Base-by-base conservation (phyloP, 1,140 invertebrate genomes). In the Coenobita brevimanus region DNA sequence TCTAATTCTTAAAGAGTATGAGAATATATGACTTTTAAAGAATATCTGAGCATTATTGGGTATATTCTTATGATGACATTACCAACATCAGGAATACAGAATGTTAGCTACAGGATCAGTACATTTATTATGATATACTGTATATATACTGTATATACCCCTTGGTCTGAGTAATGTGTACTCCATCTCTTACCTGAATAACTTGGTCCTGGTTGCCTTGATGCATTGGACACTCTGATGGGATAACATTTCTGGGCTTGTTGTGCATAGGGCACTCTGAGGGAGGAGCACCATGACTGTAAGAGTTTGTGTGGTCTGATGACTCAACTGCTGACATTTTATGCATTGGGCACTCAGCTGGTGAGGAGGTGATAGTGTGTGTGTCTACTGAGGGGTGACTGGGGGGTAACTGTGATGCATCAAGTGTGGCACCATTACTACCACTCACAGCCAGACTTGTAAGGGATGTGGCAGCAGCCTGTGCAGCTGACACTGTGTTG, bases 401-500 rank as follows among this genome's bases (percentile, higher is more conserved):
- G 21, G 27, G 64, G 24, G 78, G 33, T 8, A 87, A 50, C n/a
- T 87, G 57, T 54, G 75, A 80, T 0, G 78, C 46, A 54, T 41
- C 50, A 1, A 71, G 15, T 33, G 21, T n/a, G 10, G 36, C 13
- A 38, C 38, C 80, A 17, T 36, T 64, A 24, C 38, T 41, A 8
- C 62, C 60, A 38, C 73, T 73, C 38, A 78, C 17, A 17, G 62
- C 76, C 41, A 71, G 21, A 30, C 76, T 81, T 13, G 85, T 87
- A n/a, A 87, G 57, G 38, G 73, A 54, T 38, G 76, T 87, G 27
- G 85, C 85, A 15, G 85, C 80, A 33, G 43, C 78, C 17, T 87
- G 76, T 17, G 85, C 85, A n/a, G 85, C 85, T n/a, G 85, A 81
- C 15, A 87, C 67, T 13, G 62, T 80, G 21, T 87, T 87, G 21